A percentile compares a stretch with the other conserved stretches of the same genome.
Evolutionary conservation across 1,140 invertebrate species (phyloP).

Genomic region (Apis mellifera): DNA sequence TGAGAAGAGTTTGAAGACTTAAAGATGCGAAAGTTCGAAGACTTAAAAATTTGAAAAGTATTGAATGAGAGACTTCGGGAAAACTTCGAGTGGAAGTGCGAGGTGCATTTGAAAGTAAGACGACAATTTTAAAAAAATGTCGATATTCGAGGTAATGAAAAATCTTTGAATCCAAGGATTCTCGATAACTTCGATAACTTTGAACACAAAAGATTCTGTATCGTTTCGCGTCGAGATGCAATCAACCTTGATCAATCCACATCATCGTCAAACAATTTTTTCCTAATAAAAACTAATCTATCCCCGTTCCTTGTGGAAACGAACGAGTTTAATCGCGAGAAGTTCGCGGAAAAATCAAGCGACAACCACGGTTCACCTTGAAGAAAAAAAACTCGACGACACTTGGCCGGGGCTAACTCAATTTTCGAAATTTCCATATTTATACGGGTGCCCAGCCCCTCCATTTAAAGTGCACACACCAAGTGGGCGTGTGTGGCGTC

Average conservation of each 20-base stretch:
- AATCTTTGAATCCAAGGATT: too few relatives aligned
- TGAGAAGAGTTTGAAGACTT: not conserved
- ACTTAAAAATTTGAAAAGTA: not conserved
- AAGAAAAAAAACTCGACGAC: constrained; percentile 49
- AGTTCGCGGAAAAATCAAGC: not conserved
- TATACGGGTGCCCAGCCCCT: constrained; percentile 47
- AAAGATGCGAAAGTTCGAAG: not conserved
- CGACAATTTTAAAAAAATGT: too few relatives aligned
- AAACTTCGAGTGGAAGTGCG: not conserved
- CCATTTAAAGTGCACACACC: constrained; percentile 22
- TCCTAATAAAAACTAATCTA: not conserved
- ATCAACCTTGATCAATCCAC: not conserved
- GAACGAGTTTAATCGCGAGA: constrained; percentile 15
- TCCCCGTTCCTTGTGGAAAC: not conserved
- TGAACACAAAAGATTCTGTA: not conserved
- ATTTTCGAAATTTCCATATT: constrained; percentile 66
- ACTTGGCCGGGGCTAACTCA: constrained; percentile 56
- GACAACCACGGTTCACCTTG: not conserved
- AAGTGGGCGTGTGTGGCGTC: too few relatives aligned
- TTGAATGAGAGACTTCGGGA: constrained; percentile 3
- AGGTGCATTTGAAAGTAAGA: not conserved
- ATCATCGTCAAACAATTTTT: not conserved
- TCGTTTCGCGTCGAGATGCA: not conserved
- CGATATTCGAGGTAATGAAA: too few relatives aligned
- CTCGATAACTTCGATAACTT: too few relatives aligned